A percentile compares a stretch with the other conserved stretches of the same genome.
phyloP scores from a whole-genome alignment of 2,797 vertebrate genomes.

The Rhyacichthys aspro region DNA sequence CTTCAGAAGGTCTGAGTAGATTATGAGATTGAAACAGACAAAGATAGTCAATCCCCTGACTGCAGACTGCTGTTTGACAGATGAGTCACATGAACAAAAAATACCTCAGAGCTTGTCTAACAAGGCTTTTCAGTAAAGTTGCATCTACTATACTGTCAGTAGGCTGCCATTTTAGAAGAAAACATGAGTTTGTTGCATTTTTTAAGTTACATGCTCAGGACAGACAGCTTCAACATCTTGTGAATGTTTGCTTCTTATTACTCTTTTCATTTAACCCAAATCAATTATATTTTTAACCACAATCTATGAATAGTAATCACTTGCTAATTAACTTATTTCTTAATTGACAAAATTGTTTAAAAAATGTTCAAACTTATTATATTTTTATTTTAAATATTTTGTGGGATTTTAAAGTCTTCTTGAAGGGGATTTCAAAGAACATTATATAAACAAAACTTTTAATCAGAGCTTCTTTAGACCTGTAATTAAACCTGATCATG shows the following conservation, averaged over 20 bases:
- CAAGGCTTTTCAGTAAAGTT: background rate
- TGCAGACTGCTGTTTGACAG: constrained; percentile 21
- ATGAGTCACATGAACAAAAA: constrained; percentile 28
- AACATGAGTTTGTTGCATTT: constrained; percentile 8
- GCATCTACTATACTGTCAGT: constrained; percentile 1
- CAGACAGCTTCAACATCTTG: background rate
- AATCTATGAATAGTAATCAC: background rate
- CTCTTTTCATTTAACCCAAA: background rate
- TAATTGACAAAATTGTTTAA: background rate
- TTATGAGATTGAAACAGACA: constrained; percentile 46
- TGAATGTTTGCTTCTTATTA: background rate
- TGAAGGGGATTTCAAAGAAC: too few species aligned
- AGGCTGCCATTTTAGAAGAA: constrained; percentile 11
- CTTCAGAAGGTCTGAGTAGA: constrained; percentile 50
- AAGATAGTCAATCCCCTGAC: constrained; percentile 19
- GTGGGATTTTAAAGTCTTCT: too few species aligned
- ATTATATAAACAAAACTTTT: too few species aligned
- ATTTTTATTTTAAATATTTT: too few species aligned
- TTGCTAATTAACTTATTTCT: background rate
- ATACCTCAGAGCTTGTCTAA: constrained; percentile 26
- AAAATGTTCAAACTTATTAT: too few species aligned
- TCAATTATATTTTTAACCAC: background rate
- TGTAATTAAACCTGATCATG: too few species aligned
- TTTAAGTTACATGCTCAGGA: background rate
- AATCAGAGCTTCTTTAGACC: too few species aligned